phyloP scores from a whole-genome alignment of 2,888 invertebrate genomes.

The Mongoloraphidia duomilia region DNA sequence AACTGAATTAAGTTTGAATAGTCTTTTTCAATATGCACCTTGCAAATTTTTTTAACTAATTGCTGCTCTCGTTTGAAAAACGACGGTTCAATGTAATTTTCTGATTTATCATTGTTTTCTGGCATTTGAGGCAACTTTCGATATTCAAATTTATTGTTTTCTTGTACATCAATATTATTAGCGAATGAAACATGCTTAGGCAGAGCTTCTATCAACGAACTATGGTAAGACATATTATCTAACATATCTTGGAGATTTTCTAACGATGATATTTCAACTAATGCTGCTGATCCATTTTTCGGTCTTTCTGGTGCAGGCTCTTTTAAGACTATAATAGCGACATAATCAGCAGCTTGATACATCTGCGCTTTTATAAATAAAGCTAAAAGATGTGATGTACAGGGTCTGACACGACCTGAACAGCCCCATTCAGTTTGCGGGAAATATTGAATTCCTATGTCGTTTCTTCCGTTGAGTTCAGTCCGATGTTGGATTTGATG shows the following conservation, averaged over 20 bases:
- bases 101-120: constrained; percentile 1
- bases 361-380: constrained; percentile 52
- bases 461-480: too few relatives aligned
- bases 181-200: neutral
- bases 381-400: constrained; percentile 45
- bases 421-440: constrained; percentile 85
- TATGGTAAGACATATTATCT: constrained; percentile 26
- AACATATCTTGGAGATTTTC: constrained; percentile 20
- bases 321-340: constrained; percentile 44
- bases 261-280: constrained; percentile 31
- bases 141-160: neutral
- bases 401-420: constrained; percentile 58
- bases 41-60: constrained; percentile 7
- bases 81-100: constrained; percentile 1
- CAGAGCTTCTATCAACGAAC: constrained; percentile 15
- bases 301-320: constrained; percentile 47
- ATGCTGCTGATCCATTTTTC: constrained; percentile 47
- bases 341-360: constrained; percentile 63
- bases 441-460: too few relatives aligned
- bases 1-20: neutral
- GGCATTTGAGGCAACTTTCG: neutral
- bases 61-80: neutral
- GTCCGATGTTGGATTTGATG: constrained; percentile 62
- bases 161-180: neutral
- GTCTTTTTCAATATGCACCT: neutral